Evolutionary conservation across 2,888 invertebrate species (phyloP), one percentile per base, ranked within the genome.

Genomic region (Dioctria rufipes): DNA sequence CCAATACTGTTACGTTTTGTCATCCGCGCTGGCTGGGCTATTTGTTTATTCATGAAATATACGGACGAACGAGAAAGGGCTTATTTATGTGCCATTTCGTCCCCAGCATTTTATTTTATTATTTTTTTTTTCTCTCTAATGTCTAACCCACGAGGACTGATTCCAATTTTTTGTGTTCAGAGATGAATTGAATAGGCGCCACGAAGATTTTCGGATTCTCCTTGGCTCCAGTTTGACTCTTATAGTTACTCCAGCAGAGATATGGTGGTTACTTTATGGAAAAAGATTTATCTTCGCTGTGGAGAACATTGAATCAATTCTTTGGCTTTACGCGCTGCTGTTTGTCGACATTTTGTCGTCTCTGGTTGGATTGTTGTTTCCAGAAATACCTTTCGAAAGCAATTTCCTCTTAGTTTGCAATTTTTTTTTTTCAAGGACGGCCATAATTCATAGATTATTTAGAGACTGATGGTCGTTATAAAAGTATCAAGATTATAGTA

Each of bases 1-100:
- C 73, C 40, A 58, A 54, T 40, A 60, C 73, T 51, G 46, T 6
- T 46, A 11, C 71, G 13, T 40, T 54, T 37, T 58, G 73, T 73
- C 60, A 60, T 73, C 58, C 58, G 2, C 11, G 11, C 40, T 42
- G 13, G 39, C 11, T 46, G 5, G 11, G 69, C 51, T 58, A 60
- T 73, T 58, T 73, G 54, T 73, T 58, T 73, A 73, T 73, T 60
- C 73, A 73, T 73, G 73, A 60, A 58, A 42, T 73, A 73, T 73
- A 58, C n/a, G 25, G 73, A 42, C 25, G 5, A 58, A 58, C 42
- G 42, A 51, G 73, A 39, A 51, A n/a, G 73, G 73, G 73, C 13
- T 73, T 73, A 73, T 73, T 73, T 73, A 73, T 73, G 73, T 58
- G 73, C 73, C 42, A 60, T 42, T 58, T 73, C 49, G 60, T 73